Evolutionary conservation across 2,113 vertebrate species (phyloP).

Genomic region (Rhagologus leucostigma): DNA sequence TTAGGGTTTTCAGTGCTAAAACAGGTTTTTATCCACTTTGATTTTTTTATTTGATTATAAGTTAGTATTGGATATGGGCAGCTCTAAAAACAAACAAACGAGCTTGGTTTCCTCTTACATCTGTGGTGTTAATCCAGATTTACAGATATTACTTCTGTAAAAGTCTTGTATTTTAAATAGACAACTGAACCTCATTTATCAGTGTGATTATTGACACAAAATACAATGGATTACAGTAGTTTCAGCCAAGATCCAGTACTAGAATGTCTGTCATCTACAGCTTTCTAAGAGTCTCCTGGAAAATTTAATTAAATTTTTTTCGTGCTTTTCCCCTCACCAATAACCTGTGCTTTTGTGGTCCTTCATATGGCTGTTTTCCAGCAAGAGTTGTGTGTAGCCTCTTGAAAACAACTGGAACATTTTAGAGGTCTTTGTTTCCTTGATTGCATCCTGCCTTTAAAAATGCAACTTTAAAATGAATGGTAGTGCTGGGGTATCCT

Average conservation of each 20-base stretch:
- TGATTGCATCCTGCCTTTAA: background rate
- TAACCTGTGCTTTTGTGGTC: background rate
- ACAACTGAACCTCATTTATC: background rate
- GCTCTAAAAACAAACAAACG: background rate
- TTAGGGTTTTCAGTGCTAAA: background rate
- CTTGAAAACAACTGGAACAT: background rate
- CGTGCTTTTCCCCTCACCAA: background rate
- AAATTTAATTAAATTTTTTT: background rate
- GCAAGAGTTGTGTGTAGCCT: background rate
- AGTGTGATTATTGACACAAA: background rate
- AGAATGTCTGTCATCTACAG: background rate
- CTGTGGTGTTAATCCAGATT: background rate
- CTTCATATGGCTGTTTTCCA: background rate
- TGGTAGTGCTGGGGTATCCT: background rate
- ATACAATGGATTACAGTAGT: background rate
- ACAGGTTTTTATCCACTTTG: background rate
- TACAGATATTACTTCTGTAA: background rate
- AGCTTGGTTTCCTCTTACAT: background rate
- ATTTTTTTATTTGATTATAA: background rate
- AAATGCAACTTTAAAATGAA: background rate
- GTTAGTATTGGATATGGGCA: background rate
- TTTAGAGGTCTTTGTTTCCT: background rate
- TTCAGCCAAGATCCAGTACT: background rate
- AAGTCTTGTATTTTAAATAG: background rate
- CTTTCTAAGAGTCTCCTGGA: background rate